These are phyloP conservation scores for Drosophila micromelanica DNA, from an alignment of 1,140 invertebrate species.

Conservation along the genomic window DNA sequence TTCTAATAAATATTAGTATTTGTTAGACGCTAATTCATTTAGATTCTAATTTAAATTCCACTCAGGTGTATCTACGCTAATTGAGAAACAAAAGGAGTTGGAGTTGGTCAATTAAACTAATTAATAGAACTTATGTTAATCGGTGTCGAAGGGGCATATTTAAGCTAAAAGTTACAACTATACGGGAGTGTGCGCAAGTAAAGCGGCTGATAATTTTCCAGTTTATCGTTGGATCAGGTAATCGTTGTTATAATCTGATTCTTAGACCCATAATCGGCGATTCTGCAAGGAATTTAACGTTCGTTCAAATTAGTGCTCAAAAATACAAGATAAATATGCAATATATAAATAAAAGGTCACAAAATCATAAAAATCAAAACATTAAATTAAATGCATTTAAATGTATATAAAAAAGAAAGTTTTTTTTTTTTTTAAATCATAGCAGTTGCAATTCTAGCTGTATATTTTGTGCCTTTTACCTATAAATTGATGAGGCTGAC, in stretches of 20 bases:
- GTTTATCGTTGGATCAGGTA: constrained; percentile 72
- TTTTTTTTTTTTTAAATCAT: neutral
- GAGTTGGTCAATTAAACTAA: constrained; percentile 37
- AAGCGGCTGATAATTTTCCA: constrained; percentile 38
- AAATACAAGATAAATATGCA: constrained; percentile 34
- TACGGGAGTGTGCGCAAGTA: constrained; percentile 33
- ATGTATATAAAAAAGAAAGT: too few species aligned
- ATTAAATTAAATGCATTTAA: constrained; percentile 1
- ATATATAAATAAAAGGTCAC: constrained; percentile 71
- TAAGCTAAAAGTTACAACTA: constrained; percentile 61
- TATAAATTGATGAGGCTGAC: constrained; percentile 88
- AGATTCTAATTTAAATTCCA: constrained; percentile 27
- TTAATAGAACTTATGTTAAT: constrained; percentile 56
- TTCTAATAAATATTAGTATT: constrained; percentile 17
- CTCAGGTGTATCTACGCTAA: constrained; percentile 29
- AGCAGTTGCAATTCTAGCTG: constrained; percentile 19
- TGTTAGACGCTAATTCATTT: constrained; percentile 7
- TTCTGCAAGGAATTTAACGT: constrained; percentile 71
- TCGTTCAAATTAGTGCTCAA: neutral
- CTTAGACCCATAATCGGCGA: constrained; percentile 85
- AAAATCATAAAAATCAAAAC: constrained; percentile 67
- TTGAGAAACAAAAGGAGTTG: constrained; percentile 30
- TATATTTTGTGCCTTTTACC: constrained; percentile 85
- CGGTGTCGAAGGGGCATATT: constrained; percentile 77
- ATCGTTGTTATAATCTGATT: constrained; percentile 85